Evolutionary conservation across 2,888 invertebrate genomes (phyloP), one percentile per base, ranked within the genome.

Genomic region (Ophion ellenae): DNA sequence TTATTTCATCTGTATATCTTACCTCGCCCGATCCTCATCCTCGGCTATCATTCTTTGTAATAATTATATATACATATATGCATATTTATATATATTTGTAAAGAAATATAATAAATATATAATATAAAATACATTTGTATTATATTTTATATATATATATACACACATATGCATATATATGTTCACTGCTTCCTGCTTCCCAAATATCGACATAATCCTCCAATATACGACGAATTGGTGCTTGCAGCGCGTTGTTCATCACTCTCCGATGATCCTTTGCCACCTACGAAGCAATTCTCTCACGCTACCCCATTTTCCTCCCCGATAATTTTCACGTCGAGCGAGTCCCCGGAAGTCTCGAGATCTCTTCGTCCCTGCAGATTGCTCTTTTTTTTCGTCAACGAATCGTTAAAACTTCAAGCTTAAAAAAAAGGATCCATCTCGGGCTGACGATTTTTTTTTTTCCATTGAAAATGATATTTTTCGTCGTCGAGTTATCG

Each of bases 1-100:
- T 94, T 93, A 93, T 94, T 93, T 94, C 93, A 93, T 94, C 91
- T 92, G 90, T 93, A 90, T 91, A 89, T 91, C 90, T 90, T 89
- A 87, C 89, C 63, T 71, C 61, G 71, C 59, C 36, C 64, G 57
- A 24, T 64, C 28, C 69, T 69, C 36, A 47, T 69, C 76, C 63
- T 88, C 88, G 86, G 88, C 91, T 91, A 91, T 90, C 81, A 83
- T 87, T 89, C 90, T 88, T 87, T 87, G 91, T 91, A 90, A 90
- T 91, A 86, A 89, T 88, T 88, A 80, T 63, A 85, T 70, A 83
- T 79, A 82, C 86, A 83, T 77, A 83, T 80, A 76, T 63, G 87
- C 80, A 77, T 89, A 77, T 77, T 86, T 90, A 85, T 89, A 87
- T 87, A 89, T 90, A 90, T 91, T 90, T 86, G 90, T 90, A 89